Percentiles rank a stretch among this genome's conserved stretches.
These are phyloP conservation scores for Eilema griseolum DNA, from an alignment of 2,888 invertebrate species.

Conservation along the genomic window DNA sequence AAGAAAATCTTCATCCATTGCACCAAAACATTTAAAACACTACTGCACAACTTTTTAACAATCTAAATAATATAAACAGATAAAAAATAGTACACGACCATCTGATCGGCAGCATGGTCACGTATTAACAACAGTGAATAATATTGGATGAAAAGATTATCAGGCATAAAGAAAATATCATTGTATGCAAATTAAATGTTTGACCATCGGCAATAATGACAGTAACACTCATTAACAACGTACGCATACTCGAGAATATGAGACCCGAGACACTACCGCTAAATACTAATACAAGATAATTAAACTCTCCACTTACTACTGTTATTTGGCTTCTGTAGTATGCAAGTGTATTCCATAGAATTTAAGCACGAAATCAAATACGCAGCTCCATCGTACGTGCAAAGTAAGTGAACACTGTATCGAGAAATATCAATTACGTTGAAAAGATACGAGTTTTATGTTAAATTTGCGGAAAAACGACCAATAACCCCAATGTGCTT, in stretches of 20 bases:
- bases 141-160: slow-evolving; percentile 56
- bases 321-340: slow-evolving; percentile 68
- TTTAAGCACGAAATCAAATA: slow-evolving; percentile 63
- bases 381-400: slow-evolving; percentile 65
- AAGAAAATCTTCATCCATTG: slow-evolving; percentile 69
- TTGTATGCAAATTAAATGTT: slow-evolving; percentile 82
- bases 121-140: slow-evolving; percentile 50
- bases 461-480: slow-evolving; percentile 55
- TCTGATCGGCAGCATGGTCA: slow-evolving; percentile 50
- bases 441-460: slow-evolving; percentile 42
- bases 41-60: slow-evolving; percentile 34
- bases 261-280: slow-evolving; percentile 64
- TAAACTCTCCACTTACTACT: slow-evolving; percentile 73
- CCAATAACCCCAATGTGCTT: slow-evolving; percentile 64
- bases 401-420: slow-evolving; percentile 41
- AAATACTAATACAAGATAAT: slow-evolving; percentile 60
- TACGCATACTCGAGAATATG: slow-evolving; percentile 64
- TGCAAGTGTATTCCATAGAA: slow-evolving; percentile 78
- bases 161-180: slow-evolving; percentile 69
- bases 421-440: slow-evolving; percentile 45
- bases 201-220: slow-evolving; percentile 73
- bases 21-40: slow-evolving; percentile 45
- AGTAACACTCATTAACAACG: slow-evolving; percentile 63
- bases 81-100: slow-evolving; percentile 37
- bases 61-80: slow-evolving; percentile 27